Percentiles rank a stretch among this genome's conserved stretches.
These are phyloP conservation scores for Erpornis zantholeuca DNA, from an alignment of 2,113 vertebrate genomes.

Conservation along the genomic window DNA sequence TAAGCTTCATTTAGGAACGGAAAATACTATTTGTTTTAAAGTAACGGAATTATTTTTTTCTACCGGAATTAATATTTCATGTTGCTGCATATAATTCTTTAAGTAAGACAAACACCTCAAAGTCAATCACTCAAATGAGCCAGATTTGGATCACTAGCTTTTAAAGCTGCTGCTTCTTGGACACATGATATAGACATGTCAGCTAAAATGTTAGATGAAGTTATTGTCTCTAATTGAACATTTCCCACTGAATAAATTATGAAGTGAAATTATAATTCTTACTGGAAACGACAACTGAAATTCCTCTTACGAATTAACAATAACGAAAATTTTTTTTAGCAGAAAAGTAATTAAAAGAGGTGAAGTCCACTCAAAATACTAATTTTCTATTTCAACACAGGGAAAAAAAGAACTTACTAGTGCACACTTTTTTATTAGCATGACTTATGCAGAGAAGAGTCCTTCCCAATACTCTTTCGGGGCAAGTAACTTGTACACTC, in stretches of 20 bases:
- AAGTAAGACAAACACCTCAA: not conserved
- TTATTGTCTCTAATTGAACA: not conserved
- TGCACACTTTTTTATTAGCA: not conserved
- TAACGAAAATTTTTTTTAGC: not conserved
- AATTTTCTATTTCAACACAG: not conserved
- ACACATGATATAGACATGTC: fast-evolving
- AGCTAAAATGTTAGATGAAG: not conserved
- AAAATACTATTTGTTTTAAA: not conserved
- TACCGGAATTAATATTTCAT: not conserved
- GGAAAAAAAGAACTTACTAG: not conserved
- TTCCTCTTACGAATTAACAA: not conserved
- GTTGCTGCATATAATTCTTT: not conserved
- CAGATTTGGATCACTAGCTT: not conserved
- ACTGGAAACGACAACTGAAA: not conserved
- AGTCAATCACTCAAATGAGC: not conserved
- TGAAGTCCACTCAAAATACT: not conserved
- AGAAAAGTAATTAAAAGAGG: not conserved
- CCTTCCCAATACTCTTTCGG: not conserved
- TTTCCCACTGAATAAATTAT: not conserved
- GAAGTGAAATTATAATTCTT: not conserved
- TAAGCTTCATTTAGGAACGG: not conserved
- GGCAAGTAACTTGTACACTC: not conserved
- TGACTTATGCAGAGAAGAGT: not conserved
- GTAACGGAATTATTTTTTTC: not conserved
- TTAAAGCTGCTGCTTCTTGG: not conserved